These are phyloP conservation scores for Typhlomys cinereus DNA, from an alignment of 2,113 vertebrate genomes.

Conservation along the genomic window DNA sequence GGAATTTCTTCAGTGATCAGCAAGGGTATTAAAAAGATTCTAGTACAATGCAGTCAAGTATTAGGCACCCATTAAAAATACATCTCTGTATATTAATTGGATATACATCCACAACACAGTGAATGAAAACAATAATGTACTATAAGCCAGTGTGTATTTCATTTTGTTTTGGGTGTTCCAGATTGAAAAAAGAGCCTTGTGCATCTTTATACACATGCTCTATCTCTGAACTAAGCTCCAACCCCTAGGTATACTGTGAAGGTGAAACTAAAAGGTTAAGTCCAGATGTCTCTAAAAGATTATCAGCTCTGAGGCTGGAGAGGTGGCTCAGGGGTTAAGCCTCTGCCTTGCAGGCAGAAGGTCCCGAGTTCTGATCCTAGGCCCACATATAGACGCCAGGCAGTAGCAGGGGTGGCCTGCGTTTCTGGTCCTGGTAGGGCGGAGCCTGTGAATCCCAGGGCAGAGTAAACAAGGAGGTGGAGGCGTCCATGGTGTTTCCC, in stretches of 20 bases:
- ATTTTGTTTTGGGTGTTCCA: background rate
- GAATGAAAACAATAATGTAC: background rate
- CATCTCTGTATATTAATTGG: background rate
- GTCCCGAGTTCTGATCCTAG: no score
- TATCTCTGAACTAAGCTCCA: background rate
- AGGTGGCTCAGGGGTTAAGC: no score
- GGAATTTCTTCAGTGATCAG: background rate
- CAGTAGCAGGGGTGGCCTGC: no score
- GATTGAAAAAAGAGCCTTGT: background rate
- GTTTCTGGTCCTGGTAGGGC: no score
- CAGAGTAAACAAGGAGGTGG: no score
- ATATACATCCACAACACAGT: background rate
- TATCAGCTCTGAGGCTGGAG: background rate
- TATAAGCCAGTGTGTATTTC: background rate
- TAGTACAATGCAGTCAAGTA: background rate
- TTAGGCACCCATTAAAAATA: slow-evolving; percentile 13
- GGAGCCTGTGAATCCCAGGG: no score
- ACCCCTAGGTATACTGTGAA: background rate
- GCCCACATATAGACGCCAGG: no score
- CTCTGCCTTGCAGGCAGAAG: no score
- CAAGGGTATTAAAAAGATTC: background rate
- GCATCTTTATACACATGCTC: background rate
- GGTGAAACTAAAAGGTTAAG: background rate
- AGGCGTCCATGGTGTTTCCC: no score
- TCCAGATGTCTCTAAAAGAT: background rate